A percentile compares a stretch with the other conserved stretches of the same genome.
Conservation (phyloP, 1,140 invertebrate species). For the Heliothis virescens region DNA sequence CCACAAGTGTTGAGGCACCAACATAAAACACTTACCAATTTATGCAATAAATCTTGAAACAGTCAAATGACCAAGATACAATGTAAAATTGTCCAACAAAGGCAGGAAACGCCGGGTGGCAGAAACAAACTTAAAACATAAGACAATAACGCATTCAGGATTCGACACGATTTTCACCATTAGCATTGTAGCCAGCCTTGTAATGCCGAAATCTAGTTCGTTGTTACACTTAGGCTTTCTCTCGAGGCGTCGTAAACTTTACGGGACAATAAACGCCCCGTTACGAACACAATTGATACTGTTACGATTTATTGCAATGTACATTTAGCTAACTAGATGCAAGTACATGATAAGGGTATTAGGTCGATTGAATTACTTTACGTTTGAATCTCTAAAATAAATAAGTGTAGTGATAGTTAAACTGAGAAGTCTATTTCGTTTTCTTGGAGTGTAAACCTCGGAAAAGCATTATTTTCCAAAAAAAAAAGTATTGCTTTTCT, state of each 20-base stretch:
- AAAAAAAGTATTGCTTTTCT: too few species aligned
- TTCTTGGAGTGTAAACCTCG: too few species aligned
- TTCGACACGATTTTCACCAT: slow-evolving; percentile 64
- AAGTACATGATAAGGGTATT: neutral
- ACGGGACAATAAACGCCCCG: slow-evolving; percentile 19
- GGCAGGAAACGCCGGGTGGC: slow-evolving; percentile 59
- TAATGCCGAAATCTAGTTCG: slow-evolving; percentile 39
- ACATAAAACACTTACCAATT: too few species aligned
- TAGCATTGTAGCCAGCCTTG: slow-evolving; percentile 28
- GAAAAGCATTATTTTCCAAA: too few species aligned
- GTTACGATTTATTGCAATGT: neutral
- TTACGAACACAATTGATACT: slow-evolving; percentile 13
- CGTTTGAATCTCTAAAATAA: too few species aligned
- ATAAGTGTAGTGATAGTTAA: too few species aligned
- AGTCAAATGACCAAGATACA: slow-evolving; percentile 16
- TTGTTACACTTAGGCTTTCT: slow-evolving; percentile 30
- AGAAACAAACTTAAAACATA: slow-evolving; percentile 44
- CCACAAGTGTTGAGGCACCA: too few species aligned
- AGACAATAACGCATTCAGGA: slow-evolving; percentile 63
- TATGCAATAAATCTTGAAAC: neutral
- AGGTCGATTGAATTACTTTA: neutral
- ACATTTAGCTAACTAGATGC: neutral
- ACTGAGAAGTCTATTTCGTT: too few species aligned
- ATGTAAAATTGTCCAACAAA: slow-evolving; percentile 54
- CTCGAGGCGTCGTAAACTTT: slow-evolving; percentile 11